These are phyloP conservation scores for Neosilurus mollespiculum DNA, from an alignment of 2,797 vertebrate species.

Conservation along the genomic window DNA sequence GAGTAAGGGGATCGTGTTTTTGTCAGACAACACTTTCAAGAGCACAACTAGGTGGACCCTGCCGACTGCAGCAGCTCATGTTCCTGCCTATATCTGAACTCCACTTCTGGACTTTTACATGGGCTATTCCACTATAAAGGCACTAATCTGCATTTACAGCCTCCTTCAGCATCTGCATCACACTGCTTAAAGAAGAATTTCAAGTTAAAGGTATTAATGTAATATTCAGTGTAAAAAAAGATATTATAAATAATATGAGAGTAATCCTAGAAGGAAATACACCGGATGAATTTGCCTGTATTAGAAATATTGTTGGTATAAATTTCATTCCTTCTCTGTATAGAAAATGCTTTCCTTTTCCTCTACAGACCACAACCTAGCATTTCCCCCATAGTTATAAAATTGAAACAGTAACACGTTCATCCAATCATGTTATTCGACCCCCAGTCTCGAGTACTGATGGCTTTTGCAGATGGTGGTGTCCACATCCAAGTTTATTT, in stretches of 20 bases:
- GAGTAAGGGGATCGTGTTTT: no score
- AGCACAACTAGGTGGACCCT: no score
- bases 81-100: no score
- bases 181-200: no score
- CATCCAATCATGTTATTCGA: constrained; percentile 7
- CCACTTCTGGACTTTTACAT: no score
- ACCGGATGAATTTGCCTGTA: background rate
- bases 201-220: background rate
- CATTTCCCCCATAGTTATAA: background rate
- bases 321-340: background rate
- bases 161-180: no score
- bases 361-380: background rate
- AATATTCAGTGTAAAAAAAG: background rate
- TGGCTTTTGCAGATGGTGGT: background rate
- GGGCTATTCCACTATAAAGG: no score
- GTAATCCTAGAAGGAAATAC: background rate
- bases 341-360: background rate
- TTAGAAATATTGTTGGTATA: background rate
- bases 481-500: constrained; percentile 5
- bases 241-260: background rate
- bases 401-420: background rate
- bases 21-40: no score
- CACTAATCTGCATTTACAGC: no score
- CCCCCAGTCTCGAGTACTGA: background rate
- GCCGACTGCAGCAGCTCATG: no score